Percentiles rank a stretch among this genome's conserved stretches.
These are phyloP conservation scores for Diaperis boleti DNA, from an alignment of 2,888 invertebrate genomes.

Conservation along the genomic window DNA sequence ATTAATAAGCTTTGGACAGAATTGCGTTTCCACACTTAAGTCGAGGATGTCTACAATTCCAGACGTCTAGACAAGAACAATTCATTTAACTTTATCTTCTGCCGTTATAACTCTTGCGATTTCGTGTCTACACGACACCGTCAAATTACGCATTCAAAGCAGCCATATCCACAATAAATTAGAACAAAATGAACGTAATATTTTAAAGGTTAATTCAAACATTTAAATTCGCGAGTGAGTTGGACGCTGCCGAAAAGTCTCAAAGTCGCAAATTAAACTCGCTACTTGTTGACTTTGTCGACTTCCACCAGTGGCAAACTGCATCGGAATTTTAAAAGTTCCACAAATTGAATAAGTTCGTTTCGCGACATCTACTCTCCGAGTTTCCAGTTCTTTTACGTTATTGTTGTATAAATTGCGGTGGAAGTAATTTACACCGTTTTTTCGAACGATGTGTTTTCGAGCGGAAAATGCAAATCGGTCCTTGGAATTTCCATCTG, in stretches of 20 bases:
- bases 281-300: constrained; percentile 27
- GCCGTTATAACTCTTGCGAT: not conserved
- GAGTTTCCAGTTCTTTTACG: constrained; percentile 17
- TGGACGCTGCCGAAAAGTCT: constrained; percentile 18
- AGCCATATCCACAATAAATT: not conserved
- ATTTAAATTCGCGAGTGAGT: constrained; percentile 4
- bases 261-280: constrained; percentile 25
- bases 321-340: constrained; percentile 16
- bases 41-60: too few species aligned
- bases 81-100: not conserved
- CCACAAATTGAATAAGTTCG: constrained; percentile 23
- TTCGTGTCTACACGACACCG: constrained; percentile 1
- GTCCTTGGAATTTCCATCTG: constrained; percentile 3
- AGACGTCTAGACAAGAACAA: constrained; percentile 6
- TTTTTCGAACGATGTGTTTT: not conserved
- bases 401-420: not conserved
- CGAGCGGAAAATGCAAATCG: constrained; percentile 4
- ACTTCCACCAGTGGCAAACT: too few species aligned
- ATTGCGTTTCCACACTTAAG: too few species aligned
- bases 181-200: not conserved
- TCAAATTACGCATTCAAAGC: not conserved
- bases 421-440: not conserved
- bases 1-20: not conserved
- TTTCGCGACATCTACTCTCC: constrained; percentile 8
- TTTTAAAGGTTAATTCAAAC: not conserved